Base-by-base conservation (phyloP, 1,140 invertebrate species). In the Globodera ellingtonae region DNA sequence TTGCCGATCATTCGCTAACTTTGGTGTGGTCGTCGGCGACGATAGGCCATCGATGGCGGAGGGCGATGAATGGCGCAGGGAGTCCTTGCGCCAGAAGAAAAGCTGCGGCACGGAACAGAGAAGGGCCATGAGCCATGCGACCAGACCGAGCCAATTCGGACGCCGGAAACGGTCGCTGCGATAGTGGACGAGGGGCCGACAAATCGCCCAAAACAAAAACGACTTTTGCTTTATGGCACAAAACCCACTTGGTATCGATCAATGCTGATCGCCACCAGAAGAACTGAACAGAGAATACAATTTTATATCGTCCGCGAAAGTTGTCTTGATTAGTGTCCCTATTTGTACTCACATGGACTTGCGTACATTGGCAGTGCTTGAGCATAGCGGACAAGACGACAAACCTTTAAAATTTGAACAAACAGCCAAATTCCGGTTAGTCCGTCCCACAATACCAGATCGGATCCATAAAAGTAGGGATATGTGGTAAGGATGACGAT, bases 301-400 rank as follows among this genome's bases (percentile, higher is more conserved):
- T 59, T 69, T 67, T 73, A 24, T 2, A 62, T 62, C n/a, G 35
- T 35, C 35, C 35, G 10, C 15, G 15, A 62, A 15, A 62, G 6
- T 15, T n/a, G 47, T 10, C 46, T 50, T 82, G 65, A 87, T 84
- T 7, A 83, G 75, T 44, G 79, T 82, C 21, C 84, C 84, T 65
- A 80, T 44, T 13, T 84, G 81, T 47, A 89, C 56, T 62, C 56
- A 62, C 56, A 85, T 8, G 87, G 83, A 73, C 81, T 83, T 5
- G 87, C 84, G 72, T 89, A 88, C 66, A 89, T 75, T 6, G 87
- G 86, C 70, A 86, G 77, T n/a, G 89, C 84, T 81, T 90, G 90
- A n/a, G 89, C 74, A 71, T 90, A 91, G 67, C 89, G 89, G 7
- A 91, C 88, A 7, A 86, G 15, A 35, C 80, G 79, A 79, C 90